phyloP scores from a whole-genome alignment of 2,797 vertebrate species.

The Onychomys torridus region DNA sequence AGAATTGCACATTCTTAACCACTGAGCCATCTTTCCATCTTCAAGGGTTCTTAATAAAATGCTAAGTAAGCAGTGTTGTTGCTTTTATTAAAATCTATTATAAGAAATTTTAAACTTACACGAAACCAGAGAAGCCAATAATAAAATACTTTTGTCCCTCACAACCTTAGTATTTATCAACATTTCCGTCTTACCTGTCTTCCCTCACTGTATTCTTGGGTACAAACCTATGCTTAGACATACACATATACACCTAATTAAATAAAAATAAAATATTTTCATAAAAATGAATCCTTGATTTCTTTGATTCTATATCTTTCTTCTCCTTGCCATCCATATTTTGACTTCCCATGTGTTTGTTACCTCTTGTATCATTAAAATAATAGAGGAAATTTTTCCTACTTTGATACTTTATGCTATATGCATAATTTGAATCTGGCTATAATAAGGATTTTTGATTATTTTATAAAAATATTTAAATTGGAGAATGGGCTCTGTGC shows the following conservation, averaged over 20 bases:
- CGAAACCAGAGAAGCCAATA: too few species aligned
- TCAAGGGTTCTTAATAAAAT: too few species aligned
- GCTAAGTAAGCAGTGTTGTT: too few species aligned
- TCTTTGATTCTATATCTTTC: neutral
- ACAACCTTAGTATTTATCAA: too few species aligned
- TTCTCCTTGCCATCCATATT: neutral
- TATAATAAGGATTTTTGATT: neutral
- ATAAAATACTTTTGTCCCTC: too few species aligned
- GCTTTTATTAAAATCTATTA: too few species aligned
- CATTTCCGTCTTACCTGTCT: too few species aligned
- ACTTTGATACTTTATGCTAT: neutral
- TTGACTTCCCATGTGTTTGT: neutral
- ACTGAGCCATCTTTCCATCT: too few species aligned
- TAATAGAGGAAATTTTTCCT: neutral
- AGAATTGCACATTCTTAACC: too few species aligned
- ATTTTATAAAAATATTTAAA: neutral
- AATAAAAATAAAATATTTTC: neutral
- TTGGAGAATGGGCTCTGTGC: too few species aligned
- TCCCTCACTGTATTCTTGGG: neutral
- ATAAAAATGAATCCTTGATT: neutral
- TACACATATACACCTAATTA: neutral
- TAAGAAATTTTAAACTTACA: too few species aligned
- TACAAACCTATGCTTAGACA: neutral
- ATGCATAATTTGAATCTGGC: neutral
- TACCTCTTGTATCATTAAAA: neutral